A percentile compares a stretch with the other conserved stretches of the same genome.
phyloP scores from a whole-genome alignment of 2,113 vertebrate species.

The Cephalophus harveyi region DNA sequence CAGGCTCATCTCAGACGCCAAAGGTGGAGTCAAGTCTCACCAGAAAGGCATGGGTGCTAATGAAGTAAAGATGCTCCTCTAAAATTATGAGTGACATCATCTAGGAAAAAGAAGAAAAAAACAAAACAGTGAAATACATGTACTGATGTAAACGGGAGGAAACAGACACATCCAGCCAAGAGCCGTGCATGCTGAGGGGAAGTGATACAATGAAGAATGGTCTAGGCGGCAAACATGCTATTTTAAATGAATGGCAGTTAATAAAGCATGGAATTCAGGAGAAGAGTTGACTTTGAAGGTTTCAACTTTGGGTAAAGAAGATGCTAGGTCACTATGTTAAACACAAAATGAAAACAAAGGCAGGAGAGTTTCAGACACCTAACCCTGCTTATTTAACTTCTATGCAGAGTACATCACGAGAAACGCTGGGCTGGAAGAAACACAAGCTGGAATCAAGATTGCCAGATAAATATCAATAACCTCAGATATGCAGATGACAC shows the following conservation, averaged over 20 bases:
- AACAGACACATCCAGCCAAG: not conserved
- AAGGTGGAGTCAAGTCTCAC: not conserved
- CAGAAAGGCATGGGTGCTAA: not conserved
- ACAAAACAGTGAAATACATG: not conserved
- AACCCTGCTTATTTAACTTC: not conserved
- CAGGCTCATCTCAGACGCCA: not conserved
- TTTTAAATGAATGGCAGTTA: not conserved
- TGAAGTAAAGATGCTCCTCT: not conserved
- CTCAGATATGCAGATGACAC: no score
- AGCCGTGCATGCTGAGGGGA: rapidly evolving
- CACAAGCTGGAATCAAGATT: no score
- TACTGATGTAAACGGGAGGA: not conserved
- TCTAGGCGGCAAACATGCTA: not conserved
- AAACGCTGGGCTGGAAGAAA: no score
- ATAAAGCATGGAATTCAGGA: not conserved
- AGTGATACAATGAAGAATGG: not conserved
- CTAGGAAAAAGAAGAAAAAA: not conserved
- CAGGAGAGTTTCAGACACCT: not conserved
- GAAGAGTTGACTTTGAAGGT: not conserved
- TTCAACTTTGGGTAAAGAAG: not conserved
- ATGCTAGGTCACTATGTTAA: not conserved
- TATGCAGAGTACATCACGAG: no score
- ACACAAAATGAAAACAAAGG: not conserved
- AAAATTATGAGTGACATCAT: not conserved
- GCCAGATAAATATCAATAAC: no score